Conservation (phyloP, 2,888 invertebrate genomes). For the Amphipoea lucens region DNA sequence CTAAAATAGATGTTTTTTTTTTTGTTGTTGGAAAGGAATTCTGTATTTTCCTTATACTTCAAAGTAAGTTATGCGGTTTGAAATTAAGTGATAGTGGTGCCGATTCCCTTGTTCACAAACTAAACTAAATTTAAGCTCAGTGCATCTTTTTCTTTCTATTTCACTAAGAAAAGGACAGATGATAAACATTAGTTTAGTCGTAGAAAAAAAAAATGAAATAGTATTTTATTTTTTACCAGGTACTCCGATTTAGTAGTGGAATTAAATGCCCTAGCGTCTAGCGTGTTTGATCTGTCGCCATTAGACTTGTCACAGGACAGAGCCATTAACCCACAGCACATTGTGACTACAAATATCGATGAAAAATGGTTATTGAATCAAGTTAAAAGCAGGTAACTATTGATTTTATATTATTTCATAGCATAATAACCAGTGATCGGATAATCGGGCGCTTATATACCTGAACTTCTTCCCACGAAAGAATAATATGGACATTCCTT, state of each 20-base stretch:
- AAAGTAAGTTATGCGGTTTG: neutral
- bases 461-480: no score
- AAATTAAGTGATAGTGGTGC: no score
- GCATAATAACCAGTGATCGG: neutral
- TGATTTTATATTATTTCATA: neutral
- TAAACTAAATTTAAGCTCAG: no score
- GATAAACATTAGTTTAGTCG: no score
- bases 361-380: constrained; percentile 92
- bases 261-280: constrained; percentile 91
- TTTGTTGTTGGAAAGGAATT: neutral
- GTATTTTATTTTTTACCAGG: constrained; percentile 77
- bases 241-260: constrained; percentile 91
- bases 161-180: no score
- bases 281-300: constrained; percentile 91
- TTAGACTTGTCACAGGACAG: constrained; percentile 91
- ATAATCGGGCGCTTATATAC: no score
- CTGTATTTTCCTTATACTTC: neutral
- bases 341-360: constrained; percentile 91
- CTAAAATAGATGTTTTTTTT: neutral
- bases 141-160: no score
- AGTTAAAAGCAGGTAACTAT: constrained; percentile 87
- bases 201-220: no score
- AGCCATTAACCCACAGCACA: constrained; percentile 90
- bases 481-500: no score
- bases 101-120: no score